Evolutionary conservation across 2,797 vertebrate genomes (phyloP), one percentile per base, ranked within the genome.

Genomic region (Agapornis canus): DNA sequence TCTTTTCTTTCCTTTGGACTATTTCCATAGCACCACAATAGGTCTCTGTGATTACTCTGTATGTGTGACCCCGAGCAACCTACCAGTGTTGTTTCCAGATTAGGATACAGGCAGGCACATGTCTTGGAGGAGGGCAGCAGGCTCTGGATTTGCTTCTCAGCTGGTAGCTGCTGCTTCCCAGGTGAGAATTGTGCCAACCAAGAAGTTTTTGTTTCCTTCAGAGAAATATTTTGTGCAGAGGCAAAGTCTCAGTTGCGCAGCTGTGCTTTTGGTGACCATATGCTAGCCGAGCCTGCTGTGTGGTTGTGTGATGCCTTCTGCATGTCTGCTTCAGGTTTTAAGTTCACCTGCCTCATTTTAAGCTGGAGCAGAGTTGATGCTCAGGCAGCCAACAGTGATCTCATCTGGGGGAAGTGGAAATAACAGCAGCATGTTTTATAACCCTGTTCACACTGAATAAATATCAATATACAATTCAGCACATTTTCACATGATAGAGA

Each of bases 1-100:
- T 73, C 4, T 65, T 31, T 82, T 60, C 54, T 93, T 65, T 15
- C 64, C 25, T 76, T 90, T 94, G 80, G 90, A 90, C 54, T 79
- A 51, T 60, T 89, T 91, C 84, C 84, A 91, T 20, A 87, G 8
- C 25, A 65, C 42, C 40, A 63, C 68, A 89, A 71, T 71, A 73
- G 77, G 68, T 91, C 72, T 71, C 52, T 40, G 37, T 71, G 52
- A 91, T 78, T 91, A 75, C 8, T 35, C 87, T 75, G 15, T 5
- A 2, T 65, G 45, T 35, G n/a, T 94, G 87, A 95, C 94, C 96
- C 92, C 26, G 3, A 83, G 61, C 85, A 95, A 94, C 92, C 85
- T 65, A 88, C 29, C 6, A 9, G 9, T 54, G 64, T 76, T 93
- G 43, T 79, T 93, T 89, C 68, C 71, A 91, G 64, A 85, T 49